Evolutionary conservation across 2,113 vertebrate species (phyloP), one percentile per base, ranked within the genome.

Genomic region (Circaetus cinerascens): DNA sequence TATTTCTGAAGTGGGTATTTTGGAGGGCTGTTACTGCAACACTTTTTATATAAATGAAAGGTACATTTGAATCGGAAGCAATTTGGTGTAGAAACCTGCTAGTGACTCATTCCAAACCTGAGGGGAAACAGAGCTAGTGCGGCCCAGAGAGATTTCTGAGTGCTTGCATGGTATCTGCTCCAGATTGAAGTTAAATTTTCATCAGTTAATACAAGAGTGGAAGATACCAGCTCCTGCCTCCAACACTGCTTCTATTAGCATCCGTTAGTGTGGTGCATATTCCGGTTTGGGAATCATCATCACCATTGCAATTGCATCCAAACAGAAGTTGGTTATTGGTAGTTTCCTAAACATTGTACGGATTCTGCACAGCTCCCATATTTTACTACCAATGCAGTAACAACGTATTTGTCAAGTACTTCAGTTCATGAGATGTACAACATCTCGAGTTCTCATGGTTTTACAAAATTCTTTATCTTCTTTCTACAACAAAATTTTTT

Each of bases 101-200:
- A n/a, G 79, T 92, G 95, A 97, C 80, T 97, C 95, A 97, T 90
- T 78, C 63, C 79, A 74, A 38, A 92, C 46, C 75, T 26, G 46
- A 62, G 59, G 41, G 68, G 56, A 84, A 93, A 46, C 13, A 19
- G 81, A 94, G 79, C 63, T 55, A 16, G 29, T 51, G 59, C 4
- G 3, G 76, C 59, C 74, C 0, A 0, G 86, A 36, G 79, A 76
- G 21, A 57, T 71, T 74, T 86, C 45, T 66, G 79, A 91, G 64
- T 6, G 7, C 20, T 89, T 62, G 23, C 23, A 36, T 20, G 34
- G 36, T 62, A 48, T 64, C 34, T 95, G 30, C 66, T 81, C 89
- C 86, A 91, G 76, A 62, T 1, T 62, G 36, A 75, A 79, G 40
- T 55, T 45, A 34, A 36, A 18, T 74, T 81, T 69, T 45, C 29